Evolutionary conservation across 2,888 invertebrate genomes (phyloP).

Genomic region (Erpobdella octoculata): DNA sequence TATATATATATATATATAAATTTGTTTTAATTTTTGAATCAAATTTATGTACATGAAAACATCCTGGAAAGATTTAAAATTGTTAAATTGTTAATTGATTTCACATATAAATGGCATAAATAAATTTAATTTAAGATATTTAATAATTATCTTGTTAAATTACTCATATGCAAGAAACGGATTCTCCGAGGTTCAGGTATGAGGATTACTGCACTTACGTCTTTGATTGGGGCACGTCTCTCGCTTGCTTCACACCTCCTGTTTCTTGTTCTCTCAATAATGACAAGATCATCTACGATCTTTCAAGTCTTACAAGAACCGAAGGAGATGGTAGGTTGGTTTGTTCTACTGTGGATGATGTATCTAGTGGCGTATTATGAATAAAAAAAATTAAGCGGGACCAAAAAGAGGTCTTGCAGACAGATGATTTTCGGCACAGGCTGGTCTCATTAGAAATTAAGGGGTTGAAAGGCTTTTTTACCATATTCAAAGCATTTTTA

Average conservation of each 20-base stretch:
- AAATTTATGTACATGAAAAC: too few relatives aligned
- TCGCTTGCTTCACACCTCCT: conserved; percentile 18
- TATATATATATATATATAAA: too few relatives aligned
- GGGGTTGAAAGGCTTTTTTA: too few relatives aligned
- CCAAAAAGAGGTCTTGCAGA: too few relatives aligned
- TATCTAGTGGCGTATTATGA: too few relatives aligned
- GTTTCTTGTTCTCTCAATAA: not conserved
- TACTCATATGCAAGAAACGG: not conserved
- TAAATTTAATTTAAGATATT: not conserved
- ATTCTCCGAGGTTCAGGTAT: conserved; percentile 1
- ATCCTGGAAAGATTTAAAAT: not conserved
- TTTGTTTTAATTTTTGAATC: too few relatives aligned
- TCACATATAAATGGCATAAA: not conserved
- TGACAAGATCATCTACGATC: not conserved
- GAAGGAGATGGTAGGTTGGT: not conserved
- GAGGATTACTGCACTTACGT: conserved; percentile 24
- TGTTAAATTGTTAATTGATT: not conserved
- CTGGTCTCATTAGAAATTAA: too few relatives aligned
- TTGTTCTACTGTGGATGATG: too few relatives aligned
- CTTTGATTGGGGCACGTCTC: conserved; percentile 16
- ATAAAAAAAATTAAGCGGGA: too few relatives aligned
- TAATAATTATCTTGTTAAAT: not conserved
- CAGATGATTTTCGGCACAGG: too few relatives aligned
- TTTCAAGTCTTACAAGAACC: conserved; percentile 12
- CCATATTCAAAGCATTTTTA: too few relatives aligned